Evolutionary conservation across 35 echinoderm and acorn worm genomes (phyloP).

Genomic region (Stichopus chloronotus): DNA sequence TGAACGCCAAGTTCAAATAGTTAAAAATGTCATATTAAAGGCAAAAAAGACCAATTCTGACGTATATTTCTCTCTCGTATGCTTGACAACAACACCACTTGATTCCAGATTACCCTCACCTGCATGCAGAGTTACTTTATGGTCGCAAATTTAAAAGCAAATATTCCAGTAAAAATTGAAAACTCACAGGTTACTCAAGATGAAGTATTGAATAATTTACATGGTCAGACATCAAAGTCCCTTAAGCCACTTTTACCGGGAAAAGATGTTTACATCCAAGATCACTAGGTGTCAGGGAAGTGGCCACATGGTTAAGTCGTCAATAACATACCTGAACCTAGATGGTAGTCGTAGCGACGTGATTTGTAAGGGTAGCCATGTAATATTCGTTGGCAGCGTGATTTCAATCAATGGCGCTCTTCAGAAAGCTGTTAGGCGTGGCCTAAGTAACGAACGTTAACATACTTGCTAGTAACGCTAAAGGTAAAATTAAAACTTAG

Average conservation of each 20-base stretch:
- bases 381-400: no score
- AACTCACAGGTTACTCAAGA: slow-evolving; percentile 32
- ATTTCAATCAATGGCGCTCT: no score
- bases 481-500: no score
- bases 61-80: slow-evolving; percentile 39
- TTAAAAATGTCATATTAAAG: slow-evolving; percentile 41
- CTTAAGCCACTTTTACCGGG: not conserved
- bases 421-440: no score
- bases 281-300: not conserved
- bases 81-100: slow-evolving; percentile 55
- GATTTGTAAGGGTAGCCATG: no score
- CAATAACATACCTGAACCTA: slow-evolving; percentile 2
- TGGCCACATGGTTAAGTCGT: not conserved
- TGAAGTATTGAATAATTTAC: not conserved
- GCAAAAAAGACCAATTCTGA: slow-evolving; percentile 24
- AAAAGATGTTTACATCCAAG: not conserved
- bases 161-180: slow-evolving; percentile 46
- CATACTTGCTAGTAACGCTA: no score
- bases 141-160: slow-evolving; percentile 48
- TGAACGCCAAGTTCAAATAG: slow-evolving; percentile 55
- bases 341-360: not conserved
- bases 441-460: no score
- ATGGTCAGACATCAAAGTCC: no score
- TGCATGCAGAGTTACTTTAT: slow-evolving; percentile 57
- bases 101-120: slow-evolving; percentile 59